Evolutionary conservation across 2,888 invertebrate genomes (phyloP), one percentile per base, ranked within the genome.

Genomic region (Euzophera pinguis): DNA sequence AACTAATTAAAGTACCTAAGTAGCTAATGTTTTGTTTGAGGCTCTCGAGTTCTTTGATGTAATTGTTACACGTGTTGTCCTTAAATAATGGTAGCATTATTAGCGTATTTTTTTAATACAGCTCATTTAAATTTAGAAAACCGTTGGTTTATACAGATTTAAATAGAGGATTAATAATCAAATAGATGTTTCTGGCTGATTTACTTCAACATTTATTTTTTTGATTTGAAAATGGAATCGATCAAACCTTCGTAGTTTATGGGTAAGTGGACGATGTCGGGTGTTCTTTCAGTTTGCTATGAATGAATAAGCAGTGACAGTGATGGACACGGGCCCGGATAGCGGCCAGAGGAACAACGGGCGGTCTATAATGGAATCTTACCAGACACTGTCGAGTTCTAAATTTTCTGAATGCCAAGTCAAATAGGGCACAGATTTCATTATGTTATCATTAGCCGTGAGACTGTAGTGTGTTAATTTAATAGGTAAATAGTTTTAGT

Each of bases 1-100:
- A 82, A 82, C 78, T 83, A 83, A 87, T 84, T 81, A 80, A 74
- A 79, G 72, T 71, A 73, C 57, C 58, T 59, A 74, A 79, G 73
- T 71, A 73, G 59, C 59, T 58, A 57, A 60, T 59, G 65, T 69
- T 64, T 65, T 67, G 66, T 73, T 71, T 61, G 57, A 57, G 64
- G 58, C 61, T 71, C 70, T 67, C 67, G 56, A 60, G 66, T 65
- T 69, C 71, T 74, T 71, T 64, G 43, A 52, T 51, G 69, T 78
- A 79, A 79, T 79, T 78, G 73, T 59, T 78, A 80, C 75, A 74
- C 39, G 39, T 32, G 49, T 50, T 43, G 1, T 7, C 34, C 12
- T 29, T 13, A 27, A n/a, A 42, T 42, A 42, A 42, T 14, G 38
- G 14, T 10, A 22, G 22, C 22, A 22, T 22, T 22, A 22, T 3